These are phyloP conservation scores for Sarcophaga subvicina DNA, from an alignment of 2,888 invertebrate species.

Conservation along the genomic window DNA sequence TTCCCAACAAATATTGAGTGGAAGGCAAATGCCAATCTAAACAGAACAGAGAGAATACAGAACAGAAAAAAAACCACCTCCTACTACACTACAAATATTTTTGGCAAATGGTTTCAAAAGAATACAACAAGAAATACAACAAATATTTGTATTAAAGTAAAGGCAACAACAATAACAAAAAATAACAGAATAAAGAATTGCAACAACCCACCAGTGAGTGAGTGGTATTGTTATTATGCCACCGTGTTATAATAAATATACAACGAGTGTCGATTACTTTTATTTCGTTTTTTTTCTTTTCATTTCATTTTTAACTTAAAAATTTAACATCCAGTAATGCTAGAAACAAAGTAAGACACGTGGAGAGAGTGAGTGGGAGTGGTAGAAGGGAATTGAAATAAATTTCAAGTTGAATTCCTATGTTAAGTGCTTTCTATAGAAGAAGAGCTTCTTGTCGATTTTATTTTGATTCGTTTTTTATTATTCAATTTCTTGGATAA, in stretches of 20 bases:
- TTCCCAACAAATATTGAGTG: constrained; percentile 42
- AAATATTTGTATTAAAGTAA: not conserved
- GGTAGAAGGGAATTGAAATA: not conserved
- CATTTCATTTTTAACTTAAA: not conserved
- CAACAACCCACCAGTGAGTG: not conserved
- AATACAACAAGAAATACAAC: not conserved
- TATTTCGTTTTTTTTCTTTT: not conserved
- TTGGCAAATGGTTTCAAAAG: not conserved
- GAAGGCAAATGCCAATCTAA: constrained; percentile 49
- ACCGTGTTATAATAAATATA: not conserved
- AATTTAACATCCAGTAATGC: not conserved
- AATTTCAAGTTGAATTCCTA: constrained; percentile 61
- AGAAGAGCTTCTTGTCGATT: not conserved
- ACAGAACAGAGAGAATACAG: too few relatives aligned
- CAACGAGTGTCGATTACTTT: constrained; percentile 40
- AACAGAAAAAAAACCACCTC: not conserved
- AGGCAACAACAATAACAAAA: not conserved
- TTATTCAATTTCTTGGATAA: constrained; percentile 32
- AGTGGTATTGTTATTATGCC: not conserved
- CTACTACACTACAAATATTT: not conserved
- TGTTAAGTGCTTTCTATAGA: constrained; percentile 57
- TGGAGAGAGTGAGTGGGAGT: constrained; percentile 6
- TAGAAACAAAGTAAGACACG: not conserved
- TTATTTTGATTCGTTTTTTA: constrained; percentile 1
- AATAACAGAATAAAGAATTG: not conserved